Conservation (phyloP, 2,888 invertebrate genomes). For the Leucoptera coffeella region DNA sequence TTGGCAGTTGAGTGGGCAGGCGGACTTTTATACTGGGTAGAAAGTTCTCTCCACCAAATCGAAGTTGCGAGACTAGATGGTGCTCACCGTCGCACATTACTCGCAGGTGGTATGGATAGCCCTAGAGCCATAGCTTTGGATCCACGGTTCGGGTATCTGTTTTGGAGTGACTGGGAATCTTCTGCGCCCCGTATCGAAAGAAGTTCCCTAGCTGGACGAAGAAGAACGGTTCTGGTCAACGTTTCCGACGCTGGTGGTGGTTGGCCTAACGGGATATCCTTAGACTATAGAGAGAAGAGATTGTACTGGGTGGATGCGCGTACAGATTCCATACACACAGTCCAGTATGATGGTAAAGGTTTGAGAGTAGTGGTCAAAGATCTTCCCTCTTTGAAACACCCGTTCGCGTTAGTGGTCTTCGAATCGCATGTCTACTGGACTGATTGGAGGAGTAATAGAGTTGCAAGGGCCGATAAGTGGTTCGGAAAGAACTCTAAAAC, state of each 20-base stretch:
- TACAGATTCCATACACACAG: constrained; percentile 85
- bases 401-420: constrained; percentile 82
- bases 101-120: constrained; percentile 77
- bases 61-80: constrained; percentile 72
- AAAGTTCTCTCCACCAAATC: constrained; percentile 76
- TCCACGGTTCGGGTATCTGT: constrained; percentile 60
- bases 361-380: constrained; percentile 64
- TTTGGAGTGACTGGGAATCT: constrained; percentile 87
- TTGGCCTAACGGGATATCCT: constrained; percentile 80
- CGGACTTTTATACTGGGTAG: constrained; percentile 83
- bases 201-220: constrained; percentile 71
- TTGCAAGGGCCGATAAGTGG: constrained; percentile 85
- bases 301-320: constrained; percentile 81
- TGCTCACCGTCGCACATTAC: constrained; percentile 50
- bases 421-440: constrained; percentile 90
- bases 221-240: constrained; percentile 53
- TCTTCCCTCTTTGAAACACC: constrained; percentile 74
- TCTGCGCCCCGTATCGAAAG: constrained; percentile 75
- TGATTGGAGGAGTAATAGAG: constrained; percentile 85
- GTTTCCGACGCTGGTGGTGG: constrained; percentile 58
- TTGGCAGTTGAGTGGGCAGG: constrained; percentile 87
- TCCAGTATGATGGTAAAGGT: constrained; percentile 72
- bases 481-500: constrained; percentile 71
- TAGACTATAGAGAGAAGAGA: constrained; percentile 66
- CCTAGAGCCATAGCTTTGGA: constrained; percentile 79